Base-by-base conservation (phyloP, 1,140 invertebrate genomes). In the Sycophila sp. region DNA sequence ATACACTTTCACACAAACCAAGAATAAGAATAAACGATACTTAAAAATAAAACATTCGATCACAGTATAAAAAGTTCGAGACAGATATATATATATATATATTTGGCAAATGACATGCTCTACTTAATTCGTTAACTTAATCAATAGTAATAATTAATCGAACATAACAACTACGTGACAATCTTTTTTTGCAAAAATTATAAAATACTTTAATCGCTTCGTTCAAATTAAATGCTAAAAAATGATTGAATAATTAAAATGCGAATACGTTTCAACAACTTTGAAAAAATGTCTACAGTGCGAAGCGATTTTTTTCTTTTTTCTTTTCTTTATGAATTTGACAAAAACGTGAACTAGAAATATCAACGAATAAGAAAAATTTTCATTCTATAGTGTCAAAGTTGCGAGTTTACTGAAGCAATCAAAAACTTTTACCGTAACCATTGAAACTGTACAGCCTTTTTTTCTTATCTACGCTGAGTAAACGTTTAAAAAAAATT, bases 61-160 rank as follows among this genome's bases (percentile, higher is more conserved):
- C 63, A 66, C 63, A 66, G 49, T 66, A 55, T 19, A 55, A 55
- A 66, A 55, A 55, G n/a, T 7, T 55, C 4, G 36, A 62, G 36
- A 40, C 7, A 40, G 28, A 63, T n/a, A n/a, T n/a, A n/a, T n/a
- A n/a, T n/a, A n/a, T n/a, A n/a, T n/a, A 53, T 19, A 55, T 40
- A 55, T 66, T 66, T 55, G 24, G 51, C 49, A 40, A 66, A 42
- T 17, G 17, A 30, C 36, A 55, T 55, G 63, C 51, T 55, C 6
- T 24, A 38, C 32, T 34, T 62, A 62, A 4, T 28, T 55, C 3
- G 22, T 47, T 42, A 30, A n/a, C 26, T 42, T 55, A n/a, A 66
- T 55, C 22, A 30, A 47, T 47, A 45, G 40, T 45, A 64, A 24
- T 64, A 51, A 60, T 49, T 49, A 49, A n/a, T n/a, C n/a, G n/a